phyloP scores from a whole-genome alignment of 2,113 vertebrate species.

The Stigmatopora nigra region DNA sequence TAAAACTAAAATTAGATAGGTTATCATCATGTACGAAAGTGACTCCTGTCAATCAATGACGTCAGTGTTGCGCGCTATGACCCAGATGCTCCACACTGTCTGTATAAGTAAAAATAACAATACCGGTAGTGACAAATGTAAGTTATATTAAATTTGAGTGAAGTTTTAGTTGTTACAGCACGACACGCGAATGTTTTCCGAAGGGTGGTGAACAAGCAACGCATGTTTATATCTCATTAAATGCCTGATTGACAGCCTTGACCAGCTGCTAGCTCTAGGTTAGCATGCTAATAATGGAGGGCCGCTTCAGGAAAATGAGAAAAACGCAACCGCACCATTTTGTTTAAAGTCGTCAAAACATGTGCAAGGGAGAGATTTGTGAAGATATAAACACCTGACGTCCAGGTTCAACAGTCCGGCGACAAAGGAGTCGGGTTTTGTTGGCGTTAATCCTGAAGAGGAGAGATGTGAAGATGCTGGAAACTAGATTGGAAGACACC shows the following conservation, averaged over 20 bases:
- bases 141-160: neutral
- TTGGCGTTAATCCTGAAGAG: neutral
- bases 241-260: neutral
- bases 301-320: neutral
- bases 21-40: neutral
- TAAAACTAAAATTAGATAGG: neutral
- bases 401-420: neutral
- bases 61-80: neutral
- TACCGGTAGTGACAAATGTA: neutral
- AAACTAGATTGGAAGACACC: conserved; percentile 21
- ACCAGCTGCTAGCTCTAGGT: conserved; percentile 1
- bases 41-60: neutral
- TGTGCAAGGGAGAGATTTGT: neutral
- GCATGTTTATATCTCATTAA: conserved; percentile 14
- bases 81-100: conserved; percentile 4
- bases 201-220: neutral
- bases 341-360: neutral
- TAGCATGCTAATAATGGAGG: conserved; percentile 17
- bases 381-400: conserved; percentile 40
- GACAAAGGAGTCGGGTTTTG: conserved; percentile 17
- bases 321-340: neutral
- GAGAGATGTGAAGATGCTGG: conserved; percentile 51
- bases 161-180: rapidly evolving
- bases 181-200: neutral
- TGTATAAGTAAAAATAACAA: neutral